Evolutionary conservation across 2,888 invertebrate species (phyloP).

Genomic region (Meghimatium bilineatum): DNA sequence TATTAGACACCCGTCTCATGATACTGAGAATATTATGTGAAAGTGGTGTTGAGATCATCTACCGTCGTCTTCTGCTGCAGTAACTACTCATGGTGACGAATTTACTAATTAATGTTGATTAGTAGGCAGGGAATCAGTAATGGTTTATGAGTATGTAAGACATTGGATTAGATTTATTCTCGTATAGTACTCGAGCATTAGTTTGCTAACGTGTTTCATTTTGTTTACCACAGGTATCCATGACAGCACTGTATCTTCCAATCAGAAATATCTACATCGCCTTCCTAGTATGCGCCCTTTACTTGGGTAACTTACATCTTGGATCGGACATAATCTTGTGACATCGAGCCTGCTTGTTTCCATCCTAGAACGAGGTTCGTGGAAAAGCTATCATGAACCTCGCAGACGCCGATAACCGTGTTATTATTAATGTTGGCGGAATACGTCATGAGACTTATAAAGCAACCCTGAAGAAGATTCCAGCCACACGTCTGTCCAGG

Average conservation of each 20-base stretch:
- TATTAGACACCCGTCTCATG: no score
- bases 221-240: neutral
- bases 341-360: neutral
- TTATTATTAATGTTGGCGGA: conserved; percentile 97
- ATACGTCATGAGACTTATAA: conserved; percentile 90
- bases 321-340: neutral
- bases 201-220: no score
- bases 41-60: no score
- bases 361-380: neutral
- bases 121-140: no score
- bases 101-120: no score
- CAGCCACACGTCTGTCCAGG: conserved; percentile 94
- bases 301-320: neutral
- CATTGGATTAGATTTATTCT: no score
- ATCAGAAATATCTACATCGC: neutral
- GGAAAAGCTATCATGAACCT: conserved; percentile 53
- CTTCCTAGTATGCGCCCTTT: neutral
- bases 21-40: no score
- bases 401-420: conserved; percentile 88
- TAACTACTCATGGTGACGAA: no score
- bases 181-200: no score
- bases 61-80: no score
- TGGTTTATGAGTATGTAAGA: no score
- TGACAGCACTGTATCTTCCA: neutral
- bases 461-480: conserved; percentile 94